A percentile compares a stretch with the other conserved stretches of the same genome.
These are phyloP conservation scores for Schmidtea mediterranea DNA, from an alignment of 1,140 invertebrate species.

Conservation along the genomic window DNA sequence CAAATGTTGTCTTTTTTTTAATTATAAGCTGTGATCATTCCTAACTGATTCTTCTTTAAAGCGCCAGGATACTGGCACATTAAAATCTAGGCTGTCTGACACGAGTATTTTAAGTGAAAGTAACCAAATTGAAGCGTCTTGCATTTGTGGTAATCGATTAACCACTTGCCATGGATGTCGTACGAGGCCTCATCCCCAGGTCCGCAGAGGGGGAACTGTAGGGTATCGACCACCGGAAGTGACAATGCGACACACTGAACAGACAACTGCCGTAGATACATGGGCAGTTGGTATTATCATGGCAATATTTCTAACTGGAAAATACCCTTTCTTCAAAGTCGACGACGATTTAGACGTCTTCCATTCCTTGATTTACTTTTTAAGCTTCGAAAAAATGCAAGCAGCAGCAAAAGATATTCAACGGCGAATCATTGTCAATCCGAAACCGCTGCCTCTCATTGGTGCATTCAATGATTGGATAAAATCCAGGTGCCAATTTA, in stretches of 20 bases:
- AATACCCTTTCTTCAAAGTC: constrained; percentile 54
- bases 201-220: constrained; percentile 57
- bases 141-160: constrained; percentile 1
- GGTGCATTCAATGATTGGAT: not conserved
- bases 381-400: constrained; percentile 42
- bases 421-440: not conserved
- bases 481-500: not conserved
- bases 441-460: not conserved
- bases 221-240: constrained; percentile 66
- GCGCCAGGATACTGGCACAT: no score
- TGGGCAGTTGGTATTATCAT: constrained; percentile 66
- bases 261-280: constrained; percentile 53
- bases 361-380: constrained; percentile 50
- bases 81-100: no score
- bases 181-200: constrained; percentile 32
- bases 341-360: constrained; percentile 49
- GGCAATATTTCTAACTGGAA: constrained; percentile 43
- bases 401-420: constrained; percentile 31
- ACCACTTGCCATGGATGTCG: constrained; percentile 26
- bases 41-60: no score
- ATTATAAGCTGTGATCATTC: no score
- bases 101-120: no score
- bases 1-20: no score
- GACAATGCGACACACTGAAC: constrained; percentile 41
- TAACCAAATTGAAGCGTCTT: not conserved